Percentiles rank a stretch among this genome's conserved stretches.
Evolutionary conservation across 1,140 invertebrate genomes (phyloP).

Genomic region (Hirudo medicinalis): DNA sequence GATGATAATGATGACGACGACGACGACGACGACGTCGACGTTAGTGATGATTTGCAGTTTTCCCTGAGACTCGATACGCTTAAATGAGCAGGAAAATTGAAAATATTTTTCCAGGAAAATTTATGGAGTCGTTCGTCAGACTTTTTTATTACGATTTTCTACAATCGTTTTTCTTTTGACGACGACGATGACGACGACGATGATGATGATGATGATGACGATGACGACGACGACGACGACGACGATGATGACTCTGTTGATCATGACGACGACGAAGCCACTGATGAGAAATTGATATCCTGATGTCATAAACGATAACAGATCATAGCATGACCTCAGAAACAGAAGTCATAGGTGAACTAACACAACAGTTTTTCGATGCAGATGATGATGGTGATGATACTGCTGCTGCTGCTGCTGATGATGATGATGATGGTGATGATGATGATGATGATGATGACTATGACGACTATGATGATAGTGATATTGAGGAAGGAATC

Average conservation of each 20-base stretch:
- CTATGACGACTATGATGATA: not conserved
- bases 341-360: not conserved
- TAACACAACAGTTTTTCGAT: not conserved
- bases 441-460: not conserved
- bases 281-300: not conserved
- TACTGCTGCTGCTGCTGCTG: not conserved
- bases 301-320: not conserved
- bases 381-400: slow-evolving; percentile 8
- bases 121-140: too few species aligned
- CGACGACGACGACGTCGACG: too few species aligned
- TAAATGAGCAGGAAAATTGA: too few species aligned
- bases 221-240: not conserved
- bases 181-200: too few species aligned
- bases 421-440: not conserved
- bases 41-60: too few species aligned
- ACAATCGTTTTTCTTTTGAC: not conserved
- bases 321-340: not conserved
- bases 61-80: too few species aligned
- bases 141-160: too few species aligned
- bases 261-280: not conserved
- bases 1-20: too few species aligned
- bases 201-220: not conserved
- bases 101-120: too few species aligned
- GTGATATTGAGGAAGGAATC: not conserved
- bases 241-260: not conserved